Percentiles rank a stretch among this genome's conserved stretches.
Evolutionary conservation across 2,113 vertebrate species (phyloP).

Genomic region (Megalops atlanticus): DNA sequence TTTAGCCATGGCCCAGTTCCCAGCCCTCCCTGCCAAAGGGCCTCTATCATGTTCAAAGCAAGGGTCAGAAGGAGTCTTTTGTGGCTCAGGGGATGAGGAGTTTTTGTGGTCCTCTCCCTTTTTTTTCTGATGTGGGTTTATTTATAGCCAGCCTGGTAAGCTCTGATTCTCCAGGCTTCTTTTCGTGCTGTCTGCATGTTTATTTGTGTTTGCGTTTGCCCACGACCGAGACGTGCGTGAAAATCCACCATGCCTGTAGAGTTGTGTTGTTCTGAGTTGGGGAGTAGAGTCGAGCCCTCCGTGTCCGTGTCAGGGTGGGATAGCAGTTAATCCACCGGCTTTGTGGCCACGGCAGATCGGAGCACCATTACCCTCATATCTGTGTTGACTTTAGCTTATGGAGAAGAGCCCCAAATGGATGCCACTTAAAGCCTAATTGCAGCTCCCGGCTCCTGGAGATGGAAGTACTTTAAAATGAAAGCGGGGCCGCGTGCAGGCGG

Average conservation of each 20-base stretch:
- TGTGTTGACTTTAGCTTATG: background rate
- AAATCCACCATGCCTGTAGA: background rate
- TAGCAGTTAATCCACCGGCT: background rate
- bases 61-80: constrained; percentile 23
- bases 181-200: constrained; percentile 35
- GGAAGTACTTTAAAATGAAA: constrained; percentile 34
- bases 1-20: constrained; percentile 36
- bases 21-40: constrained; percentile 16
- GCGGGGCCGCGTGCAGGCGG: background rate
- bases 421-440: constrained; percentile 32
- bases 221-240: background rate
- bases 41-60: constrained; percentile 27
- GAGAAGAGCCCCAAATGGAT: constrained; percentile 29
- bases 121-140: constrained; percentile 40
- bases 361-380: background rate
- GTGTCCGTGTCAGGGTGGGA: background rate
- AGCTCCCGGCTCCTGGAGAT: constrained; percentile 20
- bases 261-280: background rate
- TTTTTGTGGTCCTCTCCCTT: background rate
- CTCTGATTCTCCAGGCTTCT: constrained; percentile 3
- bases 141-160: constrained; percentile 35
- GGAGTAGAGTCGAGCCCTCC: background rate
- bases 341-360: background rate
- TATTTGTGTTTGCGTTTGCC: background rate
- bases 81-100: background rate